Evolutionary conservation across 2,113 vertebrate species (phyloP).

Genomic region (Ceyx melanurus): DNA sequence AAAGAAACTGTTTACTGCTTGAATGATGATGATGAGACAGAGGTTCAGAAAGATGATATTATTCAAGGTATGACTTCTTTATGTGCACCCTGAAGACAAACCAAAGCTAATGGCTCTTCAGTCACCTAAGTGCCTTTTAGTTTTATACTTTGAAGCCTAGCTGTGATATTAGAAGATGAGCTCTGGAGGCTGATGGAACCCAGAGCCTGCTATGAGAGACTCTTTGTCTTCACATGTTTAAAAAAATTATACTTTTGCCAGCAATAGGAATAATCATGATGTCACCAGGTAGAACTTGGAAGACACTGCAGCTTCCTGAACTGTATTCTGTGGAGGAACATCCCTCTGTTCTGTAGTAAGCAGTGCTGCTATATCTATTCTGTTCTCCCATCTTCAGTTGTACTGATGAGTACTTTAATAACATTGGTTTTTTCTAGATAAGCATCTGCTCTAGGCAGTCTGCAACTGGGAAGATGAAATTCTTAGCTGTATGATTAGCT

Average conservation of each 20-base stretch:
- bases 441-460: neutral
- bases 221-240: neutral
- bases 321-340: neutral
- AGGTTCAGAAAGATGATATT: constrained; percentile 87
- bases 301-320: neutral
- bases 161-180: neutral
- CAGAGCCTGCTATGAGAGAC: neutral
- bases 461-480: neutral
- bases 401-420: neutral
- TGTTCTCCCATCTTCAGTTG: neutral
- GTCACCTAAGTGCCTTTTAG: neutral
- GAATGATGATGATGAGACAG: constrained; percentile 94
- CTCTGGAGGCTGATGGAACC: neutral
- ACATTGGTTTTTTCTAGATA: neutral
- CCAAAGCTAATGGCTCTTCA: neutral
- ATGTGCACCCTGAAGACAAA: neutral
- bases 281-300: neutral
- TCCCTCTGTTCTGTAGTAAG: neutral
- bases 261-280: neutral
- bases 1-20: constrained; percentile 91
- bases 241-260: neutral
- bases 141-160: neutral
- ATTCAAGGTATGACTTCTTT: constrained; percentile 84
- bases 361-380: neutral
- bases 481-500: neutral